Evolutionary conservation across 2,888 invertebrate species (phyloP).

Genomic region (Cactoblastis cactorum): DNA sequence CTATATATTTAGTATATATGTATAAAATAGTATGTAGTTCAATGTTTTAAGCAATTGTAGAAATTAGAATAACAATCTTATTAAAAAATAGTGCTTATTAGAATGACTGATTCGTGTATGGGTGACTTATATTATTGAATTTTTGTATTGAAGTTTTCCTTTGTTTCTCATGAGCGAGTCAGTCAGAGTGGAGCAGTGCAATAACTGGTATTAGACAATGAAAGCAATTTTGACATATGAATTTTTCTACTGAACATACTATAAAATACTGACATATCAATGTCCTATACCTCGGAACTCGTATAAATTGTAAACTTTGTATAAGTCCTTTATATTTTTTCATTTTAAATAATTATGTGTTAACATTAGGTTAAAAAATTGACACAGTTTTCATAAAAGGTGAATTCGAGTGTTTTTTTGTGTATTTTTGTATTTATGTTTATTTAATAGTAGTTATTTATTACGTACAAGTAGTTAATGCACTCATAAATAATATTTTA

Average conservation of each 20-base stretch:
- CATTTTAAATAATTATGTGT: too few relatives aligned
- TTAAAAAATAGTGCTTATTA: conserved; percentile 38
- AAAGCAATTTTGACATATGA: conserved; percentile 15
- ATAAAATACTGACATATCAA: conserved; percentile 10
- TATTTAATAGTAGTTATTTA: too few relatives aligned
- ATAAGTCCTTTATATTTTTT: too few relatives aligned
- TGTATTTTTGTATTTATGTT: too few relatives aligned
- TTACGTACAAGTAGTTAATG: too few relatives aligned
- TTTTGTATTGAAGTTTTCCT: neutral
- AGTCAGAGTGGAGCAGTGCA: neutral
- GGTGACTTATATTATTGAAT: conserved; percentile 13
- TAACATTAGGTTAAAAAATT: too few relatives aligned
- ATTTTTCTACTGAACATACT: neutral
- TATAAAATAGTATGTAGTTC: conserved; percentile 32
- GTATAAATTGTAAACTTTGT: neutral
- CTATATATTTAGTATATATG: conserved; percentile 21
- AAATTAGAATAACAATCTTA: conserved; percentile 30
- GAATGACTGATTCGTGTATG: conserved; percentile 39
- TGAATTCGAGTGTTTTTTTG: too few relatives aligned
- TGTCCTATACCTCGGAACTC: conserved; percentile 5
- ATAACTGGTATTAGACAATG: neutral
- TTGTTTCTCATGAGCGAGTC: conserved; percentile 3
- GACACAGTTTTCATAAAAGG: too few relatives aligned
- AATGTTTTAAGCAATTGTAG: conserved; percentile 60
- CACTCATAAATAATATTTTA: too few relatives aligned